Base-by-base conservation (phyloP, 2,797 vertebrate species). In the Betta splendens region DNA sequence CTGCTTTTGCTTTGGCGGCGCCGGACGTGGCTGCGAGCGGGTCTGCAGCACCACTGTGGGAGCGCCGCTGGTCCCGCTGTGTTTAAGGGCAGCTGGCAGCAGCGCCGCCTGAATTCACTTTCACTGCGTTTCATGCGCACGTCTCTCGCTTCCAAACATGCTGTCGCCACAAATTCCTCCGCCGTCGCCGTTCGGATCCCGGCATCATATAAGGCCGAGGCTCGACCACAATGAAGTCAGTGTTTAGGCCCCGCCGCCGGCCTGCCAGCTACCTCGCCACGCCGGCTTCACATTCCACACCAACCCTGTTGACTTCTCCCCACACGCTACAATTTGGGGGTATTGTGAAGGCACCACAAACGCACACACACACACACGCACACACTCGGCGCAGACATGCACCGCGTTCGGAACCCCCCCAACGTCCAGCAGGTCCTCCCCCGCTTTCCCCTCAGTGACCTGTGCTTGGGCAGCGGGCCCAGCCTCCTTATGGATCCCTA, bases 181-280 rank as follows among this genome's bases (percentile, higher is more conserved):
- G 47, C 72, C 62, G 78, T 87, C 79, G 60, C 80, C 37, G 35
- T 64, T 75, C 82, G 79, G 69, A 83, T 85, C 76, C 65, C 68
- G 46, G 72, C 81, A 85, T 83, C 80, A 85, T 80, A 76, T 77
- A 75, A 85, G 86, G 80, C 82, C 77, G 73, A 83, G 61, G 80
- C 81, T 77, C 75, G 81, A 82, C 86, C 85, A 85, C 87, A 87
- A 84, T 85, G 84, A 85, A 88, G 86, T 87, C 83, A 81, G 79
- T 86, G 86, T 86, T 87, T 81, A 81, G 79, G 84, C 80, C 72
- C 45, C 26, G 57, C 66, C 67, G 75, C 60, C 37, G 17, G 54
- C 54, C 63, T 81, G 76, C 86, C 83, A 82, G 72, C 83, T 75
- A 72, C 75, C 60, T 76, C 79, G 58, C 79, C 84, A 61, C 86